phyloP scores from a whole-genome alignment of 92 coral and sea anemone genomes.

The Zoanthus gigantus region DNA sequence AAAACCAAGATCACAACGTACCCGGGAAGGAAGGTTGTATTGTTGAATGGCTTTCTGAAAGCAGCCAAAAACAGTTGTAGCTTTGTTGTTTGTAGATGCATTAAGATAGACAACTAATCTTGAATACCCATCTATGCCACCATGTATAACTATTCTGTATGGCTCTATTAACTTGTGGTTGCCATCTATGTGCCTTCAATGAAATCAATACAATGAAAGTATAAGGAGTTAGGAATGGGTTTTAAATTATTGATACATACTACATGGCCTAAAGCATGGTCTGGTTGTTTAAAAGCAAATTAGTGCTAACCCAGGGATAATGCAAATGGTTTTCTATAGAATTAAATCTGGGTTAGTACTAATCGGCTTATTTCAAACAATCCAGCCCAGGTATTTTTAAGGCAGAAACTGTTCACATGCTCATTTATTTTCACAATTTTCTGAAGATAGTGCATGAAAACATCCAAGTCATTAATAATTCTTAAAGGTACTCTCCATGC shows the following conservation, averaged over 20 bases:
- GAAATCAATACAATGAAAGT: neutral
- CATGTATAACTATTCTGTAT: conserved; percentile 75
- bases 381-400: neutral
- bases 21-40: conserved; percentile 70
- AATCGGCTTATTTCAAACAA: neutral
- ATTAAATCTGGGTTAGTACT: neutral
- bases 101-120: conserved; percentile 59
- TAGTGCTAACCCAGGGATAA: neutral
- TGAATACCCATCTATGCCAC: conserved; percentile 74
- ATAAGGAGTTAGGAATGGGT: neutral
- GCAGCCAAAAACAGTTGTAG: conserved; percentile 54
- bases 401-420: neutral
- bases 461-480: neutral
- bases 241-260: neutral
- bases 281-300: neutral
- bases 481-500: neutral
- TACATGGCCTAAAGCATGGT: neutral
- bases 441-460: neutral
- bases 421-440: neutral
- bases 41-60: conserved; percentile 53
- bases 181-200: conserved; percentile 67
- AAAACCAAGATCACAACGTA: conserved; percentile 68
- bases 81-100: conserved; percentile 65
- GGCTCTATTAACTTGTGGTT: conserved; percentile 74
- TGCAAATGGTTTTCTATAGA: neutral